phyloP scores from a whole-genome alignment of 2,888 invertebrate genomes.

The Drosophila longiperda region DNA sequence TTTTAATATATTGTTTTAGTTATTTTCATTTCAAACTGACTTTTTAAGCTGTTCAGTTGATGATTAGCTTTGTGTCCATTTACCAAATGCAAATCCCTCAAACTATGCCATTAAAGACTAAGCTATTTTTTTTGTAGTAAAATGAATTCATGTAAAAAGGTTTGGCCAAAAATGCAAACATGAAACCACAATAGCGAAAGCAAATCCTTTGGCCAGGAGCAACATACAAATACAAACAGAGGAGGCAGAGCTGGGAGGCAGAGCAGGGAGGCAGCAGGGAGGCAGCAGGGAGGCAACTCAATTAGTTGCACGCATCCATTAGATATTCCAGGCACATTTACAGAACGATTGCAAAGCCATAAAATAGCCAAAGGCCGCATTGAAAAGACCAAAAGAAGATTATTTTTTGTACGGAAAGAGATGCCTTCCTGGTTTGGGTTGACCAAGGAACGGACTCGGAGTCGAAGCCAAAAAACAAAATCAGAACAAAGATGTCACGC shows the following conservation, averaged over 20 bases:
- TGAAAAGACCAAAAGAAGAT: conserved; percentile 57
- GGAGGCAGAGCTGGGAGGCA: neutral
- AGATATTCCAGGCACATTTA: conserved; percentile 72
- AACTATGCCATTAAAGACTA: conserved; percentile 41
- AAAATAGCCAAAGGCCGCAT: conserved; percentile 77
- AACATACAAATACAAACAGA: neutral
- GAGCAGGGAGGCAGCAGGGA: conserved; percentile 36
- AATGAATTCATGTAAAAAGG: conserved; percentile 53
- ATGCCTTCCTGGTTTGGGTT: neutral
- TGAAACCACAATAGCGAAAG: conserved; percentile 25
- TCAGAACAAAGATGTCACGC: conserved; percentile 69
- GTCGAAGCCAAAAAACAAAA: conserved; percentile 57
- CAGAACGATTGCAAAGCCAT: conserved; percentile 78
- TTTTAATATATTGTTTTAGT: neutral
- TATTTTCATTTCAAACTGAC: conserved; percentile 8
- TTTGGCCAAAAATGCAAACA: conserved; percentile 50
- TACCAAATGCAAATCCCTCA: neutral
- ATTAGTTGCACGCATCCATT: conserved; percentile 79
- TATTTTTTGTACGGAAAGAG: conserved; percentile 30
- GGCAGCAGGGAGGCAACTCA: conserved; percentile 61
- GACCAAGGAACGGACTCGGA: neutral
- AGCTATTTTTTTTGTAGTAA: conserved; percentile 41
- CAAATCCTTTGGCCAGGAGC: conserved; percentile 44
- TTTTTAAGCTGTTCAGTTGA: conserved; percentile 18
- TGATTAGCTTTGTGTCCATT: neutral